Conservation (phyloP, 2,797 vertebrate genomes). For the Valencia hispanica region DNA sequence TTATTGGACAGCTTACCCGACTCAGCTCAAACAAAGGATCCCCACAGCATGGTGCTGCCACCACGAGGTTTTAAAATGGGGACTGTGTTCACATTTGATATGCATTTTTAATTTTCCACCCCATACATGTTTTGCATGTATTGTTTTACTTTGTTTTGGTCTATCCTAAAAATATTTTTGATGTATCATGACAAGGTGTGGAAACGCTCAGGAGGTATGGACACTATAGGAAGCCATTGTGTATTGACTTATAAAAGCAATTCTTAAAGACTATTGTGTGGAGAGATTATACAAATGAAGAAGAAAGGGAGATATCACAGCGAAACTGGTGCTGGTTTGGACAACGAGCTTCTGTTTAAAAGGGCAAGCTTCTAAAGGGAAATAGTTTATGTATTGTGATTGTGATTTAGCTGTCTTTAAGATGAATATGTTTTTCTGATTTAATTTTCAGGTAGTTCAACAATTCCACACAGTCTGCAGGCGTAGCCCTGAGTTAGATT, state of each 20-base stretch:
- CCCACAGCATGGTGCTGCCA: not conserved
- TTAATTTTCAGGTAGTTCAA: slow-evolving; percentile 27
- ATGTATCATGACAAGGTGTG: not conserved
- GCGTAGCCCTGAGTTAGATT: slow-evolving; percentile 18
- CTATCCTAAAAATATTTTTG: not conserved
- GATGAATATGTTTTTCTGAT: slow-evolving; percentile 18
- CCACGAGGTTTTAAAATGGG: not conserved
- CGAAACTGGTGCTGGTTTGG: not conserved
- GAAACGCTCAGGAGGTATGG: not conserved
- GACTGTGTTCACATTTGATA: not conserved
- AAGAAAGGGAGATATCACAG: not conserved
- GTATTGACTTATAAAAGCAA: not conserved
- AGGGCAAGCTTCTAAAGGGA: not conserved
- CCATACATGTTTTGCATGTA: not conserved
- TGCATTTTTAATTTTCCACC: not conserved
- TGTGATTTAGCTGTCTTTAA: not conserved
- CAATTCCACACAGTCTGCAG: slow-evolving; percentile 30
- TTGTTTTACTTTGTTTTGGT: not conserved
- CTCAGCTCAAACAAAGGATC: not conserved
- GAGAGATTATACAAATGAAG: not conserved
- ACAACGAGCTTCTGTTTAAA: not conserved
- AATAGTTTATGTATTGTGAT: not conserved
- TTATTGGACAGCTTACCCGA: not conserved
- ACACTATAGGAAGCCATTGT: not conserved
- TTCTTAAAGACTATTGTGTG: slow-evolving; percentile 2